These are phyloP conservation scores for Lophotis ruficrista DNA, from an alignment of 2,113 vertebrate genomes.

Conservation along the genomic window DNA sequence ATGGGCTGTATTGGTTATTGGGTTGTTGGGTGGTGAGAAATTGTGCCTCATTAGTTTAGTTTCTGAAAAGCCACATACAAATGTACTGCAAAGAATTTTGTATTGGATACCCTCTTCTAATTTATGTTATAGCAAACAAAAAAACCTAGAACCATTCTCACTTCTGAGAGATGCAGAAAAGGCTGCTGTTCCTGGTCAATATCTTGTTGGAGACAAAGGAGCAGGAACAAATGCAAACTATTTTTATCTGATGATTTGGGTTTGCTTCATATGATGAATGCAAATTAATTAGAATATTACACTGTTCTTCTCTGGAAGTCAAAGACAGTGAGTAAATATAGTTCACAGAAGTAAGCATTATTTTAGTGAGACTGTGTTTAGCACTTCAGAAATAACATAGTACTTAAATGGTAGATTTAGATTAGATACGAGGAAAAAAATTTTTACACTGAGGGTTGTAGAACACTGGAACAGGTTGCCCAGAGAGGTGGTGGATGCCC, in stretches of 20 bases:
- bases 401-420: background rate
- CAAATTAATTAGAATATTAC: background rate
- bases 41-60: background rate
- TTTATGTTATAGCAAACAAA: background rate
- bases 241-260: background rate
- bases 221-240: background rate
- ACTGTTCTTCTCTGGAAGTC: background rate
- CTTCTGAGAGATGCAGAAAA: background rate
- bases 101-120: background rate
- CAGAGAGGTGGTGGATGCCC: too few relatives aligned
- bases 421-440: too few relatives aligned
- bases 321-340: background rate
- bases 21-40: too few relatives aligned
- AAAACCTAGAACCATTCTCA: background rate
- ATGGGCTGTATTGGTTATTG: too few relatives aligned
- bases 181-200: background rate
- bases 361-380: background rate
- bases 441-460: too few relatives aligned
- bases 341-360: background rate
- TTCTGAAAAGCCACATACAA: background rate
- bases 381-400: background rate
- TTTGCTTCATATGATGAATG: background rate
- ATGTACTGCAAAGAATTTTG: background rate
- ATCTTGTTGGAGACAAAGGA: background rate
- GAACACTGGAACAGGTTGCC: too few relatives aligned